phyloP scores from a whole-genome alignment of 53 echinoderm and acorn worm genomes.

The Echinometra lucunter region DNA sequence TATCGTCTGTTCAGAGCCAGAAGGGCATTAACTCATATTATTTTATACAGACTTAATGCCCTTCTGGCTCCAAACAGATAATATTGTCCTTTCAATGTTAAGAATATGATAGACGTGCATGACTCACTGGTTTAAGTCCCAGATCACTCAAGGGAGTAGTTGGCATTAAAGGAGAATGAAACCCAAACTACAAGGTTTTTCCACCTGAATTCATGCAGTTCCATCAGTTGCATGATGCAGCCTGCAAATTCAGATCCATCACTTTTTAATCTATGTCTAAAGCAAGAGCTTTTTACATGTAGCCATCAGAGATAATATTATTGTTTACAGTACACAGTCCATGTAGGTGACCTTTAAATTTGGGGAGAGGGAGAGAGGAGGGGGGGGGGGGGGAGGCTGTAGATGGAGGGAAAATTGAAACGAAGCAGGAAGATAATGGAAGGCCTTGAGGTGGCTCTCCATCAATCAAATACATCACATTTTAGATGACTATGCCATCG shows the following conservation, averaged over 20 bases:
- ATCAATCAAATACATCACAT: conserved; percentile 32
- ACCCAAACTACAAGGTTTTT: no score
- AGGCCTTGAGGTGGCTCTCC: not conserved
- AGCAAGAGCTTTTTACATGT: not conserved
- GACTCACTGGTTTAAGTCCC: no score
- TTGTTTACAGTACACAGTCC: not conserved
- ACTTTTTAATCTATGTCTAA: not conserved
- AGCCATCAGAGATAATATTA: not conserved
- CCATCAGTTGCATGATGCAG: no score
- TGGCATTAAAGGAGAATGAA: no score
- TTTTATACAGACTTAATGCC: no score
- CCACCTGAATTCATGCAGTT: no score
- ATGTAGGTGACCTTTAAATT: not conserved
- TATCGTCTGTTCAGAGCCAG: no score
- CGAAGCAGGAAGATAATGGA: conserved; percentile 6
- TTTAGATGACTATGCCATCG: not conserved
- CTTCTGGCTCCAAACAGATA: no score
- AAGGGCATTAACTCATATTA: no score
- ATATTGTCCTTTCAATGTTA: no score
- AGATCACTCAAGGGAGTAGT: no score
- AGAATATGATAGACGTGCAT: no score
- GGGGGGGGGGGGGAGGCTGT: not conserved
- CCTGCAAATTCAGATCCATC: not conserved
- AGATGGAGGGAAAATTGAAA: not conserved
- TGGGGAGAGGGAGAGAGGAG: not conserved